A percentile compares a stretch with the other conserved stretches of the same genome.
These are phyloP conservation scores for Acrocyrtus sp. DNA, from an alignment of 2,888 invertebrate species.

Conservation along the genomic window DNA sequence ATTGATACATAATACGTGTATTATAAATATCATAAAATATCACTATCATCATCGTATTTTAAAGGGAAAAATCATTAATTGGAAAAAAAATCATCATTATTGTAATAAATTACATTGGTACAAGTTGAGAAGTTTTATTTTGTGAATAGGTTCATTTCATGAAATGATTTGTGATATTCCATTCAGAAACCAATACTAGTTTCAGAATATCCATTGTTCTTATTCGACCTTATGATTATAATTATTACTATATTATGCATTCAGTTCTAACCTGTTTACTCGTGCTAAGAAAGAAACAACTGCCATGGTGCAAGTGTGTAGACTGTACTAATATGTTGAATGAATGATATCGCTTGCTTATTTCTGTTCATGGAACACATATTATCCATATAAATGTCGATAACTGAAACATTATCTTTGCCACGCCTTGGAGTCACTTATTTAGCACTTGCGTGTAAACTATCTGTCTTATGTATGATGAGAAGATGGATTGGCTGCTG, in stretches of 20 bases:
- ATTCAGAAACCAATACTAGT: background rate
- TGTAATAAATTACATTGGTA: no score
- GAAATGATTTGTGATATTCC: conserved; percentile 13
- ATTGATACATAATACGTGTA: conserved; percentile 31
- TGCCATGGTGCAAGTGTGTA: conserved; percentile 31
- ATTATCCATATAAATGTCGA: conserved; percentile 16
- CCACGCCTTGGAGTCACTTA: conserved; percentile 46
- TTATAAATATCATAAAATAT: conserved; percentile 47
- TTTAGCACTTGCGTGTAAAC: conserved; percentile 42
- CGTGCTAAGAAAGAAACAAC: conserved; percentile 26
- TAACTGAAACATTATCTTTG: conserved; percentile 13
- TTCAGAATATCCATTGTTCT: conserved; percentile 29
- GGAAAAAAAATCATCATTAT: conserved; percentile 41
- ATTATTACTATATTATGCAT: conserved; percentile 30
- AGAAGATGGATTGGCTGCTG: background rate
- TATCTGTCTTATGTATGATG: background rate
- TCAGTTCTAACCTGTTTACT: conserved; percentile 26
- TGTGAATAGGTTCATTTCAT: conserved; percentile 17
- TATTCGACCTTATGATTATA: conserved; percentile 14
- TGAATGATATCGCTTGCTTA: conserved; percentile 31
- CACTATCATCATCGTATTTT: conserved; percentile 44
- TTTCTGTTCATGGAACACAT: conserved; percentile 19
- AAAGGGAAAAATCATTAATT: no score
- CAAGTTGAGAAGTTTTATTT: conserved; percentile 32
- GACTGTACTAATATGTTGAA: conserved; percentile 2